Evolutionary conservation across 1,140 invertebrate species (phyloP).

Genomic region (Myzus persicae): DNA sequence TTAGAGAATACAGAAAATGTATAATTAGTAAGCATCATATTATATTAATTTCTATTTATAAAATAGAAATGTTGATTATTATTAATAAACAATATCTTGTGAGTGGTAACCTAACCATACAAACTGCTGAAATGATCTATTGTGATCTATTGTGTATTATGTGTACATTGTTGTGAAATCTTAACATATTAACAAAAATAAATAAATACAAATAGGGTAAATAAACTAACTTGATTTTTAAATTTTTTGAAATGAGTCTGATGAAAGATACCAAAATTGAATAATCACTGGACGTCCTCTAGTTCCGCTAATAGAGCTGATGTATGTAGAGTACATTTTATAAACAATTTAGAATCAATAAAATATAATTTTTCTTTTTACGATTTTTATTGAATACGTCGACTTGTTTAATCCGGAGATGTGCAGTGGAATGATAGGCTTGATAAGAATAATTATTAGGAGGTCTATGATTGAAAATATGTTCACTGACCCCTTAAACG

Average conservation of each 20-base stretch:
- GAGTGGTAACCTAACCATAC: background rate
- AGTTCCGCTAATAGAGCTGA: background rate
- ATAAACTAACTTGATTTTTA: background rate
- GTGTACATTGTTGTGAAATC: background rate
- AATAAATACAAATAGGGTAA: too few relatives aligned
- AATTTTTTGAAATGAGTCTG: background rate
- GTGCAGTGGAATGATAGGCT: background rate
- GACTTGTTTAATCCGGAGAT: background rate
- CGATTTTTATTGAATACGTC: background rate
- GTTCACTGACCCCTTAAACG: background rate
- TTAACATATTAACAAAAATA: background rate
- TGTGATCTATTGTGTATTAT: too few relatives aligned
- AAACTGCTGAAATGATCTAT: background rate
- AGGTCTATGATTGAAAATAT: background rate
- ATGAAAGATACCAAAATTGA: background rate
- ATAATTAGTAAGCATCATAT: background rate
- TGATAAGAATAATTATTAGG: too few relatives aligned
- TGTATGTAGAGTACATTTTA: too few relatives aligned
- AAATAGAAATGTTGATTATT: background rate
- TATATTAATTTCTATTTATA: background rate
- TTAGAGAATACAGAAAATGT: background rate
- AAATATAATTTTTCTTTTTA: background rate
- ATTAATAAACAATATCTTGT: background rate
- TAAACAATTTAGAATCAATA: background rate
- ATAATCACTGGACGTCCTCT: background rate